Evolutionary conservation across 1,140 invertebrate species (phyloP).

Genomic region (Hormaphis cornu): DNA sequence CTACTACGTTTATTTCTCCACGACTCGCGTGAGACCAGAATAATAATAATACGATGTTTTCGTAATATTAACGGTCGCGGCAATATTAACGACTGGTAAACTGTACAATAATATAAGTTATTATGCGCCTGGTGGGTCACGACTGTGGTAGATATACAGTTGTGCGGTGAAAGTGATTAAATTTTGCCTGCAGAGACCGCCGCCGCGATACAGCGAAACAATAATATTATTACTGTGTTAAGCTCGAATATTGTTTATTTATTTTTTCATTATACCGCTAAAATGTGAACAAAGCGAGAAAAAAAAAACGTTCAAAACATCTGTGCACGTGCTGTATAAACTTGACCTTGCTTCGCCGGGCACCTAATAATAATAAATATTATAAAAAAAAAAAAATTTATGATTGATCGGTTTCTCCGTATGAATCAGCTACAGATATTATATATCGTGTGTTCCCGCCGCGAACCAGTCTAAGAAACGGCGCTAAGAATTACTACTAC

Average conservation of each 20-base stretch:
- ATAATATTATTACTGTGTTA: too few species aligned
- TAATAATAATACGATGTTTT: neutral
- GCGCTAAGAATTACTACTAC: neutral
- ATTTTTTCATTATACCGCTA: too few species aligned
- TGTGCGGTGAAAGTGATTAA: constrained; percentile 1
- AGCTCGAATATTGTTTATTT: too few species aligned
- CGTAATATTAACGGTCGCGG: constrained; percentile 1
- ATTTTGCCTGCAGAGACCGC: neutral
- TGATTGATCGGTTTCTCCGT: too few species aligned
- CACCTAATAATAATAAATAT: neutral
- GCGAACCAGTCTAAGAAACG: too few species aligned
- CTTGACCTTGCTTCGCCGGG: neutral
- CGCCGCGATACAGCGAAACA: too few species aligned
- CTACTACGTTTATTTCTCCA: neutral
- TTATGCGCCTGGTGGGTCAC: neutral
- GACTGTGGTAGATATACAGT: neutral
- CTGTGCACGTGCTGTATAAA: too few species aligned
- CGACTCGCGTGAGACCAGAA: neutral
- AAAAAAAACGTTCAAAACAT: neutral
- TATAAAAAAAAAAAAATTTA: too few species aligned
- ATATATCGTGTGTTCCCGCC: too few species aligned
- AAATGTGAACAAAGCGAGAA: too few species aligned
- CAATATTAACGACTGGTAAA: neutral
- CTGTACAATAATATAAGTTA: neutral
- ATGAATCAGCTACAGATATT: too few species aligned